A percentile compares a stretch with the other conserved stretches of the same genome.
phyloP scores from a whole-genome alignment of 2,113 vertebrate species.

The Suricata suricatta region DNA sequence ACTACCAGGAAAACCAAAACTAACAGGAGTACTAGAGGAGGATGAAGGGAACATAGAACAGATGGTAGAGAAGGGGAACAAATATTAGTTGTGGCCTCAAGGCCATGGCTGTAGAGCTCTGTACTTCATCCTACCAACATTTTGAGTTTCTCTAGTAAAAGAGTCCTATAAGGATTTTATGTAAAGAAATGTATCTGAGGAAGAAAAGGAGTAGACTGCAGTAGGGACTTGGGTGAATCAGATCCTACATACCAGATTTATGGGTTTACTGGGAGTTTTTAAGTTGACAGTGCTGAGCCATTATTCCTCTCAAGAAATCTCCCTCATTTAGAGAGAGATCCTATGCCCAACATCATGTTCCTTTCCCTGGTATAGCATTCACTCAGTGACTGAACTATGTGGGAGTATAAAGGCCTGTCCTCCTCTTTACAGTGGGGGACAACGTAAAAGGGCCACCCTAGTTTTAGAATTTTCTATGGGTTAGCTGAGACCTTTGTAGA shows the following conservation, averaged over 20 bases:
- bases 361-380: not conserved
- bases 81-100: not conserved
- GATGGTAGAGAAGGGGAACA: not conserved
- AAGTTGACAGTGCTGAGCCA: not conserved
- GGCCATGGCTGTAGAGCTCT: not conserved
- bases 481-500: not conserved
- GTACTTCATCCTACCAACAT: not conserved
- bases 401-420: not conserved
- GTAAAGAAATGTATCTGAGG: not conserved
- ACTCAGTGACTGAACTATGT: not conserved
- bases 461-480: not conserved
- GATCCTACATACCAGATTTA: not conserved
- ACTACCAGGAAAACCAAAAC: not conserved
- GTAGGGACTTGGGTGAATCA: not conserved
- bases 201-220: not conserved
- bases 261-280: not conserved
- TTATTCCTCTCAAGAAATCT: not conserved
- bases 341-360: not conserved
- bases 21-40: not conserved
- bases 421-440: not conserved
- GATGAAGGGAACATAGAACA: not conserved
- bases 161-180: not conserved
- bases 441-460: not conserved
- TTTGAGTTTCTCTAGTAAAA: not conserved
- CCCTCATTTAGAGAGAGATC: not conserved